These are phyloP conservation scores for Pycnonotus jocosus DNA, from an alignment of 2,113 vertebrate species.

Conservation along the genomic window DNA sequence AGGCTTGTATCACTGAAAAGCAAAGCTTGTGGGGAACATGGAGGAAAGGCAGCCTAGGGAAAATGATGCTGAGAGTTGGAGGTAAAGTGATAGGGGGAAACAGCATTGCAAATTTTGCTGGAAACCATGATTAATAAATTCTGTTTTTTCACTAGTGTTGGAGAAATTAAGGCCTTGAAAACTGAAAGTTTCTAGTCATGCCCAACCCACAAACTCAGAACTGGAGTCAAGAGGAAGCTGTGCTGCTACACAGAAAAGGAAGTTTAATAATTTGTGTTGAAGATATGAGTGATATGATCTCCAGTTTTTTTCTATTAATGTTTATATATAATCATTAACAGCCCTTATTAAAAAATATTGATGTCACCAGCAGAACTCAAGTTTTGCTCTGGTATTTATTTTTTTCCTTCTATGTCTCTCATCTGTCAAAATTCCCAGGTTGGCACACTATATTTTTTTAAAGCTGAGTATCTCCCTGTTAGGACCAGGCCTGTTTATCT, in stretches of 20 bases:
- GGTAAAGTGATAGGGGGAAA: background rate
- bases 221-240: background rate
- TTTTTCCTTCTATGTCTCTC: background rate
- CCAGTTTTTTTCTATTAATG: background rate
- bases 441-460: background rate
- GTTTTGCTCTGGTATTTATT: background rate
- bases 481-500: background rate
- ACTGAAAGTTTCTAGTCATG: background rate
- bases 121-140: background rate
- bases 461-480: background rate
- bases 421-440: background rate
- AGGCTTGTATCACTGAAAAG: background rate
- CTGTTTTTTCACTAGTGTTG: background rate
- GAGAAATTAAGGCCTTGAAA: background rate
- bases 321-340: background rate
- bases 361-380: background rate
- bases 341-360: background rate
- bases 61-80: background rate
- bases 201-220: background rate
- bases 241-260: background rate
- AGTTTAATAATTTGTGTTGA: background rate
- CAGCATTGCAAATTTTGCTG: background rate
- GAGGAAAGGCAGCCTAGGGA: background rate
- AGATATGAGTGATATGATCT: background rate
- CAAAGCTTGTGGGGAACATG: background rate